Conservation (phyloP, 92 coral and sea anemone genomes). For the Siderastrea siderea region DNA sequence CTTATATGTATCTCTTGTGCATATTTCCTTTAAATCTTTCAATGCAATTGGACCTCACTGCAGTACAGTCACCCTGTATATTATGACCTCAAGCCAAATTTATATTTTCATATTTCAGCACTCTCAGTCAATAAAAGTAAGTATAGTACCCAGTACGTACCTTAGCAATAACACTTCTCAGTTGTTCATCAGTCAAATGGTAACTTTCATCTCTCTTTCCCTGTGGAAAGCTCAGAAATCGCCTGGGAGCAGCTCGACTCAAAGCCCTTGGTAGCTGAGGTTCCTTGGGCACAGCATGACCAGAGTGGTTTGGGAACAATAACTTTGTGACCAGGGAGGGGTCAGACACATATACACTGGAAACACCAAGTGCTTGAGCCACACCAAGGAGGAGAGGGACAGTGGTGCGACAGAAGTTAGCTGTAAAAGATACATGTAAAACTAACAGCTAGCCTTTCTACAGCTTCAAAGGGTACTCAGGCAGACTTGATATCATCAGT, state of each 20-base stretch:
- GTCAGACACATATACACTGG: constrained; percentile 71
- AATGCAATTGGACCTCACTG: no score
- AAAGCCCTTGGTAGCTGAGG: constrained; percentile 35
- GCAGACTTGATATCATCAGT: no score
- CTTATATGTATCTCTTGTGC: no score
- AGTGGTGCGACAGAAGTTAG: constrained; percentile 77
- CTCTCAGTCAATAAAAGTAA: not conserved
- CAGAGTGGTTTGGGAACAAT: constrained; percentile 53
- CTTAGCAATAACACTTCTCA: constrained; percentile 64
- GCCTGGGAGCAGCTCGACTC: constrained; percentile 42
- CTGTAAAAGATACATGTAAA: constrained; percentile 39
- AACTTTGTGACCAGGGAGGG: constrained; percentile 70
- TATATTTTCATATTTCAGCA: no score
- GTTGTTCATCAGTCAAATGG: constrained; percentile 57
- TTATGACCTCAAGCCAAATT: no score
- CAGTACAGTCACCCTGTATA: no score
- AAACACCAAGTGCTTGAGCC: constrained; percentile 93
- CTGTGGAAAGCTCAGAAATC: constrained; percentile 48
- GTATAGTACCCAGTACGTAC: constrained; percentile 1
- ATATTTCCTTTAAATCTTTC: no score
- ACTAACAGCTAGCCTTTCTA: not conserved
- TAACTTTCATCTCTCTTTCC: constrained; percentile 53
- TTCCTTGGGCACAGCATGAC: constrained; percentile 3
- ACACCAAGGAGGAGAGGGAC: constrained; percentile 92
- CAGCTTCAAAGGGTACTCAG: not conserved